A percentile compares a stretch with the other conserved stretches of the same genome.
Evolutionary conservation across 1,140 invertebrate species (phyloP).

Genomic region (Micrasema longulum): DNA sequence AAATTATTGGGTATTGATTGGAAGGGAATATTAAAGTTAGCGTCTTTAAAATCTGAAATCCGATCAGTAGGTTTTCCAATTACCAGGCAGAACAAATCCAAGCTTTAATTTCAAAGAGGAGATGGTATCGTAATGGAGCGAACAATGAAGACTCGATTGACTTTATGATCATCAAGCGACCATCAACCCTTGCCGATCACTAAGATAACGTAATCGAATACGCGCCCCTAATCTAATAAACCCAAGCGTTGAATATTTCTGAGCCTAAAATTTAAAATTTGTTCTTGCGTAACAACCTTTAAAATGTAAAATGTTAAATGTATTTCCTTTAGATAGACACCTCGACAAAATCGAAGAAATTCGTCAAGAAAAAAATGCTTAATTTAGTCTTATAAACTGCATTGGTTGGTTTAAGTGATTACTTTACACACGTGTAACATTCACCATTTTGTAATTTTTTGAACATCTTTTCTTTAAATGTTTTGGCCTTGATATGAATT

Average conservation of each 20-base stretch:
- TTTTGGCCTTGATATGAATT: too few species aligned
- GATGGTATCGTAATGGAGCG: slow-evolving; percentile 41
- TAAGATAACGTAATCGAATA: slow-evolving; percentile 47
- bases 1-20: not conserved
- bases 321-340: too few species aligned
- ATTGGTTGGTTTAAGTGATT: too few species aligned
- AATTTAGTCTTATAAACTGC: too few species aligned
- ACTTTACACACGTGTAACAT: too few species aligned
- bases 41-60: too few species aligned
- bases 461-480: too few species aligned
- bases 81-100: not conserved
- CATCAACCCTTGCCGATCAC: slow-evolving; percentile 30
- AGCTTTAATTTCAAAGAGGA: slow-evolving; percentile 10
- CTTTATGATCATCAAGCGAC: slow-evolving; percentile 43
- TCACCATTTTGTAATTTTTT: too few species aligned
- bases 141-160: slow-evolving; percentile 45
- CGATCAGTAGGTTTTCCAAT: slow-evolving; percentile 3
- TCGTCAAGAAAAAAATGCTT: not conserved
- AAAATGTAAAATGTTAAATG: slow-evolving; percentile 6
- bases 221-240: slow-evolving; percentile 45
- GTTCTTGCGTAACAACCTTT: slow-evolving; percentile 33
- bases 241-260: slow-evolving; percentile 36
- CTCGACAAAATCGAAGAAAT: not conserved
- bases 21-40: slow-evolving; percentile 10
- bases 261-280: slow-evolving; percentile 24